Evolutionary conservation across 2,888 invertebrate genomes (phyloP), one percentile per base, ranked within the genome.

Genomic region (Apocheima hispidaria): DNA sequence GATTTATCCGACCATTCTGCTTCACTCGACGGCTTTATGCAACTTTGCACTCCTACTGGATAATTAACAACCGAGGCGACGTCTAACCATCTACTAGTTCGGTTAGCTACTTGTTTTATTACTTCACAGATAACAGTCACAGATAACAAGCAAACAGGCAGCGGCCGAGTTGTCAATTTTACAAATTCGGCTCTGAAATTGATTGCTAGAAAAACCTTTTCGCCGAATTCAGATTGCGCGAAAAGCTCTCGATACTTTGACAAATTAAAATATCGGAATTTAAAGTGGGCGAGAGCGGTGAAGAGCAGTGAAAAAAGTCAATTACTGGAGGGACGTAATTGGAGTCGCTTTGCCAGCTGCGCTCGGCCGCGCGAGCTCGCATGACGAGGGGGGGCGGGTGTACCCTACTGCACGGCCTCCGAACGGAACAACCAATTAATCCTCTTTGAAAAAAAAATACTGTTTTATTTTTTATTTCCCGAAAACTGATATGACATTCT

Each of bases 1-100:
- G 86, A 87, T 84, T 83, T 81, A 87, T 70, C 72, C 70, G 74
- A 70, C 73, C 71, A 83, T 84, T 85, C 80, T 78, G 67, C 79
- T 77, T 83, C 84, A 80, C 69, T 80, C 75, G 23, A 65, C 65
- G 35, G 33, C n/a, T 57, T 43, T 50, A 57, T 30, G 57, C 63
- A 54, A 44, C 35, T 18, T 3, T 44, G 35, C 44, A 54, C 53
- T 44, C 14, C 33, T 35, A 6, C 14, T 36, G 2, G 14, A 38
- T 50, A 38, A 49, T 36, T 36, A 16, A 36, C 46, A 12, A 10
- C 12, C 12, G 18, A 18, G 16, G 10, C 50, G 38, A 50, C 4
- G 5, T 16, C 38, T 4, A 9, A 21, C 18, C 38, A 38, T 38
- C 26, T 26, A 38, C 36, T 21, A 16, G 36, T 38, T 50, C 36